Evolutionary conservation across 2,797 vertebrate genomes (phyloP), one percentile per base, ranked within the genome.

Genomic region (Darevskia mixta): DNA sequence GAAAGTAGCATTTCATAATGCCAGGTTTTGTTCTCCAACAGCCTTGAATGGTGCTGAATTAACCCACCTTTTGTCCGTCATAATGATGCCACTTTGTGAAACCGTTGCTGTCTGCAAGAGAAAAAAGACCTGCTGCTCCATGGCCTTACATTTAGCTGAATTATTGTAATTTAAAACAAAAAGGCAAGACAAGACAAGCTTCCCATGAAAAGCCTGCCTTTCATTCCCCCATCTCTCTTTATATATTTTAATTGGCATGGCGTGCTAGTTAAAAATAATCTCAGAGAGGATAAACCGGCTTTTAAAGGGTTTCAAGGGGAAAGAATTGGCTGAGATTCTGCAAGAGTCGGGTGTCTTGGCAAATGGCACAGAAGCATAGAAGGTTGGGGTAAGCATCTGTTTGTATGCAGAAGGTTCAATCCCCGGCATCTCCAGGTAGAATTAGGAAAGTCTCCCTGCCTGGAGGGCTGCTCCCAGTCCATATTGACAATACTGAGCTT

Each of bases 11-110:
- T 55, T 55, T 9, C 79, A 3, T 0, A 0, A 0, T 27, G 66
- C 66, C 0, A 71, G 9, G 49, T 0, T 32, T 86, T 27, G 45
- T 75, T 55, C 64, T 61, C 72, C 27, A 5, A 13, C 0, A n/a
- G 83, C 35, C 45, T 67, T 1, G n/a, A 78, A 0, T 5, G 15
- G 85, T 1, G 5, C 3, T 61, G 45, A 71, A 49, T 83, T 69
- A 32, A 29, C 3, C 3, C 8, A 1, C 27, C 83, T 79, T 38
- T 1, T 0, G 20, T 32, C 11, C 0, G 1, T 10, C 0, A 0
- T 3, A 11, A 43, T 29, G 79, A 23, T 27, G 69, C 27, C 8
- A 49, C 88, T 86, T 79, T 1, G 10, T 3, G 0, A 0, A 49
- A 85, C 58, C 18, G 82, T 49, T 55, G 1, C 8, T 6, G 0